Evolutionary conservation across 2,888 invertebrate genomes (phyloP).

Genomic region (Serripes groenlandicus): DNA sequence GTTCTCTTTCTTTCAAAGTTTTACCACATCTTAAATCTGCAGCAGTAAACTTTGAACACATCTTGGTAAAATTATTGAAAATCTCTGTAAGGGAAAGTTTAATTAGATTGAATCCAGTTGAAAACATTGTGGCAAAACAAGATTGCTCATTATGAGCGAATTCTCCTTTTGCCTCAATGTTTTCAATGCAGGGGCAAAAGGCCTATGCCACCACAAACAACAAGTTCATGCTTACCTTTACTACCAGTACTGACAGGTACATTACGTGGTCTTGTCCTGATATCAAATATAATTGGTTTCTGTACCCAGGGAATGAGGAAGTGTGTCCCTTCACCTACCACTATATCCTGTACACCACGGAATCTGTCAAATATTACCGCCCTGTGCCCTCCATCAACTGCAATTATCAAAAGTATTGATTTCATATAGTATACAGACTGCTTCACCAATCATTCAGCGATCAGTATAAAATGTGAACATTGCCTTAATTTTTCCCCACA

Average conservation of each 20-base stretch:
- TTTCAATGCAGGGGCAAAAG: too few species aligned
- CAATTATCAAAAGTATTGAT: constrained; percentile 24
- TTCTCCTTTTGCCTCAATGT: background rate
- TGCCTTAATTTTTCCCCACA: background rate
- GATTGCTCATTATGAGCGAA: background rate
- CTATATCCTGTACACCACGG: constrained; percentile 95
- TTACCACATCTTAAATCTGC: too few species aligned
- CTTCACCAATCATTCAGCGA: background rate
- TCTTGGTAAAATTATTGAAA: too few species aligned
- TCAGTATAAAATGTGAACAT: background rate
- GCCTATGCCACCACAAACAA: background rate
- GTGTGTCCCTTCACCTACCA: constrained; percentile 99
- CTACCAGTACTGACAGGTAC: constrained; percentile 99
- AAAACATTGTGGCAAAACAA: background rate
- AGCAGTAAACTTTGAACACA: too few species aligned
- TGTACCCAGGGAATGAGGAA: constrained; percentile 99
- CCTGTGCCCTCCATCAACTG: constrained; percentile 98
- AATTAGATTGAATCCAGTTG: too few species aligned
- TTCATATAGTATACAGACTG: background rate
- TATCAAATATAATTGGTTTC: constrained; percentile 98
- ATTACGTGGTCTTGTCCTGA: constrained; percentile 97
- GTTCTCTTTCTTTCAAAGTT: too few species aligned
- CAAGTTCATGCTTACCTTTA: constrained; percentile 90
- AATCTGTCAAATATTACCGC: constrained; percentile 99
- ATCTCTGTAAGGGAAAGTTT: too few species aligned